Base-by-base conservation (phyloP, 2,113 vertebrate species). In the Sylvilagus bachmani region DNA sequence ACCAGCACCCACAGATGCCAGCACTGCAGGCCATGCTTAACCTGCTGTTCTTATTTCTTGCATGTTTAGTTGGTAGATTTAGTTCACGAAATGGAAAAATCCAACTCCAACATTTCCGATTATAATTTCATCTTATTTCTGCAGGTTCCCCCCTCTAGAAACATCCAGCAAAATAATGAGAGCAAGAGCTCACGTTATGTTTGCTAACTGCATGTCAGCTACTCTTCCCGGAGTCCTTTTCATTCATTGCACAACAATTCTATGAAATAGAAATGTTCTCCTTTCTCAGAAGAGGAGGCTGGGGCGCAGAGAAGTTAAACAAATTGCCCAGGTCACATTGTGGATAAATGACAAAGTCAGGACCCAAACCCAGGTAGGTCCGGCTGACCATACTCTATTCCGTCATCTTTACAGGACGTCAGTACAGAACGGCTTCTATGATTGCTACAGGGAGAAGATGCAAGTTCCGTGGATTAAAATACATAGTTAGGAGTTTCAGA, bases 1-100 rank as follows among this genome's bases (percentile, higher is more conserved):
- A 44, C 44, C 7, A 44, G 44, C 44, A 44, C 44, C 44, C 44
- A 44, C 44, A 44, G 6, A 44, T 44, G 44, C 44, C 44, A 7
- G 44, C 44, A 44, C 44, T 44, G 44, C 44, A 44, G 44, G 44
- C 44, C 44, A 44, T 44, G 44, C 44, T 44, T 44, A 44, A 44
- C 44, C 44, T 6, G 79, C 75, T 61, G 36, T 79, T 51, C 75
- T 64, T 77, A 51, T 77, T 88, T 94, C 85, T 51, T 66, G 77
- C 91, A 74, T 31, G 33, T 38, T 24, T 67, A 88, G n/a, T 33
- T 93, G 67, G 19, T 53, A 86, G 82, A 89, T 51, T 75, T 67
- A 27, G 25, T 29, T 93, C 64, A 61, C 21, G 12, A 89, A 78
- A 86, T 75, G 55, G 51, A 67, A 89, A 94, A 91, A 90, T 53